A percentile compares a stretch with the other conserved stretches of the same genome.
Conservation (phyloP, 2,113 vertebrate genomes). For the Mandrillus leucophaeus region DNA sequence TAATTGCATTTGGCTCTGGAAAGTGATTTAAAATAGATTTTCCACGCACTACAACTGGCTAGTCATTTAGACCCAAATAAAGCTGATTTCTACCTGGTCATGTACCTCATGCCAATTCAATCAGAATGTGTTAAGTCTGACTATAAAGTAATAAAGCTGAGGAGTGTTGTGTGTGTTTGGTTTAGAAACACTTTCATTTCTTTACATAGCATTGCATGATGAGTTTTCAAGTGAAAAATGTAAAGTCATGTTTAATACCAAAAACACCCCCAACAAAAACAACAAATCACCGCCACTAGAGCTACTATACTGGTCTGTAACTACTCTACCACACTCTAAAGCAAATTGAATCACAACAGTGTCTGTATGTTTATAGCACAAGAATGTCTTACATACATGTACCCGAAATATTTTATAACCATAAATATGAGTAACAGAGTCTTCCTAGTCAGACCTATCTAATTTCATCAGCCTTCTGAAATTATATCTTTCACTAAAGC, state of each 20-base stretch:
- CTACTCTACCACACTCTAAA: background rate
- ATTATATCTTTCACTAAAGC: conserved; percentile 61
- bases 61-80: background rate
- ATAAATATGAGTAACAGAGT: conserved; percentile 57
- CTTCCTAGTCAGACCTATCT: conserved; percentile 57
- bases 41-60: background rate
- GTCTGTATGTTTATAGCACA: background rate
- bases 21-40: conserved; percentile 11
- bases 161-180: background rate
- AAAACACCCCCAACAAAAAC: background rate
- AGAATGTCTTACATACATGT: background rate
- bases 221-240: conserved; percentile 37
- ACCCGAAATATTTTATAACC: conserved; percentile 67
- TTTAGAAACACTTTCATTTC: background rate
- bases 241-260: conserved; percentile 20
- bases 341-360: background rate
- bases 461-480: conserved; percentile 70
- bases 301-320: background rate
- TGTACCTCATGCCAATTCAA: background rate
- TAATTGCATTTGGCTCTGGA: background rate
- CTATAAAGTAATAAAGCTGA: background rate
- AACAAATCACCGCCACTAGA: background rate
- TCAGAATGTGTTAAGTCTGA: background rate
- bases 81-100: background rate
- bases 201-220: background rate